Evolutionary conservation across 30 jellyfish, hydroid and myxozoan genomes (phyloP).

Genomic region (Cassiopea xamachana): DNA sequence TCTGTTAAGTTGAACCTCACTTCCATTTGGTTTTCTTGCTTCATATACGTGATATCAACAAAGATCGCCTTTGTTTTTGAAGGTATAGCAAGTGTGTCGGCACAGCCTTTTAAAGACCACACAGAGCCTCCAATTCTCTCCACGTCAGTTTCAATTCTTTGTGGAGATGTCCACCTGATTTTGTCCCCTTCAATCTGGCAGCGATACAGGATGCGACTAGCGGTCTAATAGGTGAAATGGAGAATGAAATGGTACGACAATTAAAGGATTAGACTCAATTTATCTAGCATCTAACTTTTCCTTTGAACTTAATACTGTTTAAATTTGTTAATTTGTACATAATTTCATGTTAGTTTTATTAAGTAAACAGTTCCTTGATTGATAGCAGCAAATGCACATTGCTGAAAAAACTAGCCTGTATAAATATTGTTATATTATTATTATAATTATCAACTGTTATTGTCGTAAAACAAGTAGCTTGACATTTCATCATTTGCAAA

Average conservation of each 20-base stretch:
- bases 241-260: neutral
- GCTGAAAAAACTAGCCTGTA: too few relatives aligned
- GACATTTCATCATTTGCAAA: too few relatives aligned
- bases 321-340: too few relatives aligned
- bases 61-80: slow-evolving; percentile 6
- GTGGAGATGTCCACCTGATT: slow-evolving; percentile 42
- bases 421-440: too few relatives aligned
- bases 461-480: too few relatives aligned
- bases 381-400: too few relatives aligned
- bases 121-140: slow-evolving; percentile 2
- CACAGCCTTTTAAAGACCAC: slow-evolving; percentile 5
- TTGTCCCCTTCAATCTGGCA: slow-evolving; percentile 6
- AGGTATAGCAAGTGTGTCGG: neutral
- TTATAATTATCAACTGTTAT: too few relatives aligned
- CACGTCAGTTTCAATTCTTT: slow-evolving; percentile 31
- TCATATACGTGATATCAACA: slow-evolving; percentile 5
- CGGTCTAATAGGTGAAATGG: neutral
- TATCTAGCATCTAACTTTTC: too few relatives aligned
- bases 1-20: slow-evolving; percentile 36
- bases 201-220: slow-evolving; percentile 28
- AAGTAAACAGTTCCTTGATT: too few relatives aligned
- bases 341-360: too few relatives aligned
- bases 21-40: neutral
- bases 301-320: too few relatives aligned
- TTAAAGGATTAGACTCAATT: too few relatives aligned